Evolutionary conservation across 2,888 invertebrate genomes (phyloP).

Genomic region (Acronicta psi): DNA sequence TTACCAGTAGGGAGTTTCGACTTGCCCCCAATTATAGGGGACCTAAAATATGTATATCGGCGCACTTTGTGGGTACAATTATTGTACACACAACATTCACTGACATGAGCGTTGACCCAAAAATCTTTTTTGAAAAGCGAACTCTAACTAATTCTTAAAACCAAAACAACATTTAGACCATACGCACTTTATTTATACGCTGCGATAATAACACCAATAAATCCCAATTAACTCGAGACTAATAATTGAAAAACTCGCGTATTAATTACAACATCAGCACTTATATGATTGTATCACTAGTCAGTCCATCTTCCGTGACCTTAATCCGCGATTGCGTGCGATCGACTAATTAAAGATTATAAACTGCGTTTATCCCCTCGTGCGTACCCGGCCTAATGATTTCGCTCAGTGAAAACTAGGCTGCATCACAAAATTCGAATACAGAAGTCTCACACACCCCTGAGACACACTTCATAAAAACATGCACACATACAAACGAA

Average conservation of each 20-base stretch:
- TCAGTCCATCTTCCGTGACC: conserved; percentile 20
- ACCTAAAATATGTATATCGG: too few species aligned
- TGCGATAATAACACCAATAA: background rate
- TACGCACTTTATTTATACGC: background rate
- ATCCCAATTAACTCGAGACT: background rate
- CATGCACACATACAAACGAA: too few species aligned
- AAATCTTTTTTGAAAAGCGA: background rate
- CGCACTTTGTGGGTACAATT: too few species aligned
- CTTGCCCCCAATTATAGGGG: too few species aligned
- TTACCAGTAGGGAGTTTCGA: too few species aligned
- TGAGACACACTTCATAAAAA: background rate
- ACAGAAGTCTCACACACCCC: conserved; percentile 2
- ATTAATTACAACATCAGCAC: conserved; percentile 31
- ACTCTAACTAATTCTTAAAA: background rate
- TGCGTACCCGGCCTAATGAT: conserved; percentile 63
- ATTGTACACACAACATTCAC: too few species aligned
- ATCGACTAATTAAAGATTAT: conserved; percentile 42
- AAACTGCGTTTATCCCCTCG: conserved; percentile 45
- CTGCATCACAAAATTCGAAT: conserved; percentile 10
- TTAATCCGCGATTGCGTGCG: conserved; percentile 42
- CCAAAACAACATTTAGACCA: background rate
- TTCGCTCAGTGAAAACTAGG: conserved; percentile 67
- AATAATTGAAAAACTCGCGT: conserved; percentile 8
- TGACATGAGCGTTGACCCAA: background rate
- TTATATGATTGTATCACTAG: background rate